Evolutionary conservation across 2,113 vertebrate genomes (phyloP).

Genomic region (Protomyctophum bolini): DNA sequence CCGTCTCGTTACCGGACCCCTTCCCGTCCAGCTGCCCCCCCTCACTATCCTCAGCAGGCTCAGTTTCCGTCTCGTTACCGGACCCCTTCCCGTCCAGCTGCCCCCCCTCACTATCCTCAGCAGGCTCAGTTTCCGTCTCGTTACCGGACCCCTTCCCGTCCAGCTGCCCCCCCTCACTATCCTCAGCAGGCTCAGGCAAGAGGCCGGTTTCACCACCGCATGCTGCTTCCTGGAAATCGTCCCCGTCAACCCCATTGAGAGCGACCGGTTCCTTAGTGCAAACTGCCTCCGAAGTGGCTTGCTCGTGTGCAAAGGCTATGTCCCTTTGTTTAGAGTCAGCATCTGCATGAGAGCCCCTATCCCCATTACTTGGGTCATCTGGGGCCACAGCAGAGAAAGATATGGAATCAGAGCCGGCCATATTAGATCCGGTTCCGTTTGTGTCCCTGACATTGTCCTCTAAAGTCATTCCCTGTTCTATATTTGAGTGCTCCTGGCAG

Average conservation of each 20-base stretch:
- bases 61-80: constrained; percentile 62
- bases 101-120: constrained; percentile 28
- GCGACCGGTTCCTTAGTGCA: constrained; percentile 17
- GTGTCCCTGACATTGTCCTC: constrained; percentile 62
- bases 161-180: constrained; percentile 33
- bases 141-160: constrained; percentile 65
- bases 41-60: constrained; percentile 38
- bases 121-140: constrained; percentile 37
- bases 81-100: constrained; percentile 61
- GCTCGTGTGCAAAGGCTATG: constrained; percentile 36
- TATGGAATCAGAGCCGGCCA: constrained; percentile 2
- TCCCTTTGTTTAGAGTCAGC: constrained; percentile 43
- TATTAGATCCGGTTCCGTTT: constrained; percentile 38
- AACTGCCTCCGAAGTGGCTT: constrained; percentile 8
- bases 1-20: constrained; percentile 57
- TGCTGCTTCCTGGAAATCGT: constrained; percentile 22
- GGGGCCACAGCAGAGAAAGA: constrained; percentile 13
- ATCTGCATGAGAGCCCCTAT: constrained; percentile 51
- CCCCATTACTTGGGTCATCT: constrained; percentile 47
- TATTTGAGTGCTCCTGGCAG: constrained; percentile 51
- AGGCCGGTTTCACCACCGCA: constrained; percentile 21
- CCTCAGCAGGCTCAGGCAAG: neutral
- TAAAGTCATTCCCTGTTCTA: constrained; percentile 49
- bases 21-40: constrained; percentile 52
- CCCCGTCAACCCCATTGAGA: constrained; percentile 35